A percentile compares a stretch with the other conserved stretches of the same genome.
phyloP scores from a whole-genome alignment of 2,888 invertebrate species.

The Amiota mariae region DNA sequence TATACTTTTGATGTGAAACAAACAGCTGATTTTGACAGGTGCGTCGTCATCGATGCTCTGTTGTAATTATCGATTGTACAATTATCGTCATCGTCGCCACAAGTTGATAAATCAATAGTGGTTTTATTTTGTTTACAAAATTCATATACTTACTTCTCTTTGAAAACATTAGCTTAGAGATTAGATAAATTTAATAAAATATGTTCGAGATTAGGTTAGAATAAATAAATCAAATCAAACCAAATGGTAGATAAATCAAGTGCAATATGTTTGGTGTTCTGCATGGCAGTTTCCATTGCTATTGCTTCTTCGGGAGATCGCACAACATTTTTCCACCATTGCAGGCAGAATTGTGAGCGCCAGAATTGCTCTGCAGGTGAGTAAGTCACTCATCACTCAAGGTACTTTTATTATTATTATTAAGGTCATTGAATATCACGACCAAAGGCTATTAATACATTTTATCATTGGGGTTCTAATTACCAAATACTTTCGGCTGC shows the following conservation, averaged over 20 bases:
- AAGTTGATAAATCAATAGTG: slow-evolving; percentile 49
- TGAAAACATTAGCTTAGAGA: no score
- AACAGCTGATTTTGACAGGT: slow-evolving; percentile 18
- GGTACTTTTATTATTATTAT: neutral
- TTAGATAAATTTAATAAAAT: no score
- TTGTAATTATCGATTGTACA: slow-evolving; percentile 7
- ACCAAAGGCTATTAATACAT: neutral
- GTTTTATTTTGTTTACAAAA: slow-evolving; percentile 35
- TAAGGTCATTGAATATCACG: neutral
- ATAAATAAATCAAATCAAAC: no score
- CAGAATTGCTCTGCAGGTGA: slow-evolving; percentile 74
- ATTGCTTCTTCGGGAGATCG: slow-evolving; percentile 74
- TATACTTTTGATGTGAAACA: slow-evolving; percentile 30
- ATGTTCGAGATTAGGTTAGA: no score
- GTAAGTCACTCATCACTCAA: neutral
- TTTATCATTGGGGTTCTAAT: neutral
- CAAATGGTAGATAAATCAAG: slow-evolving; percentile 24
- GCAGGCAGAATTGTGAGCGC: slow-evolving; percentile 73
- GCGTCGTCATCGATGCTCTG: neutral
- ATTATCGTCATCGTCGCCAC: neutral
- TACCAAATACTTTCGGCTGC: no score
- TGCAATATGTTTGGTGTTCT: slow-evolving; percentile 47
- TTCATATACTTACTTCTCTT: neutral
- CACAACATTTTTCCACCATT: slow-evolving; percentile 75
- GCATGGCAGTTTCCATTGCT: slow-evolving; percentile 27